Base-by-base conservation (phyloP, 2,113 vertebrate genomes). In the Callospermophilus lateralis region DNA sequence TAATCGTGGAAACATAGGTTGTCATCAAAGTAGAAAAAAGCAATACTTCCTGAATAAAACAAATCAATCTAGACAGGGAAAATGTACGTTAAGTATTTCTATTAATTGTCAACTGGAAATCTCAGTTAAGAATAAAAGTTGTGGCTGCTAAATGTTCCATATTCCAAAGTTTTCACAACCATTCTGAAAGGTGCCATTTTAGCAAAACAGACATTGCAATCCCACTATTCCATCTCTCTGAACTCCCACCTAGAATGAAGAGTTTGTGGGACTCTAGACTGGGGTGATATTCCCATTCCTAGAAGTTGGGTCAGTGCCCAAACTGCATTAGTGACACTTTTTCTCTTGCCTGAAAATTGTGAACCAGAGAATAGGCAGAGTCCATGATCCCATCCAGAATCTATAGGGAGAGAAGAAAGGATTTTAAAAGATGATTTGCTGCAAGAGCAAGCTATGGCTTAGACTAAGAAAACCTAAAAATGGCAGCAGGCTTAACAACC, bases 11-110 rank as follows among this genome's bases (percentile, higher is more conserved):
- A 97, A 51, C 68, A 32, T 45, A 83, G 84, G 95, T 5, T 73
- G 84, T 94, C 93, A 90, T 77, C 30, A 96, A 97, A 94, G 30
- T 67, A 94, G 51, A 96, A 61, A 63, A 97, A 79, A n/a, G 34
- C 8, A 88, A 96, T 96, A 97, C 34, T 93, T 94, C 61, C 22
- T 97, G 42, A 93, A 42, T 67, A 74, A 45, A 96, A 88, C 10
- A 97, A 97, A 92, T 83, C 65, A 26, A 85, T 88, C 74, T 97
- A 72, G 15, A 58, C 16, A 68, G 37, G 30, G 26, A 6, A 89
- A 20, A 28, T 58, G 3, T 32, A 45, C n/a, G 19, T 26, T 20
- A 42, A 32, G 9, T 7, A 22, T 88, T 94, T 80, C 58, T 9
- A 76, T 8, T 72, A 72, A 74, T 45, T 84, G 20, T 32, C 72